A percentile compares a stretch with the other conserved stretches of the same genome.
Conservation (phyloP, 2,888 invertebrate species). For the Chouioia cunea region DNA sequence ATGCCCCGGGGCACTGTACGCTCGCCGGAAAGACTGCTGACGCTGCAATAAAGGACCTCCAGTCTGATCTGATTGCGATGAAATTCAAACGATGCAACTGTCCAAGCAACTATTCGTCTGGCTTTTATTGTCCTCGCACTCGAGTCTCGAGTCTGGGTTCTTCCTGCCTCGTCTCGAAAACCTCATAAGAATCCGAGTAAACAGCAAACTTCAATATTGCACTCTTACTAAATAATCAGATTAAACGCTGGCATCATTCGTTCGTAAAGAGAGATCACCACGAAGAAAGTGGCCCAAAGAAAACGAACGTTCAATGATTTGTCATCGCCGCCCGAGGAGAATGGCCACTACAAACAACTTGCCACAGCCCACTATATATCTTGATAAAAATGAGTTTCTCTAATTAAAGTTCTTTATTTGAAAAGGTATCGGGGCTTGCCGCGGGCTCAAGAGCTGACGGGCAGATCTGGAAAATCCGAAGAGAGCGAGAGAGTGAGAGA, state of each 20-base stretch:
- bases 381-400: slow-evolving; percentile 36
- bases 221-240: slow-evolving; percentile 8
- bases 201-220: slow-evolving; percentile 4
- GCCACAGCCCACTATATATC: too few relatives aligned
- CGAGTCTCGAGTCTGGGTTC: too few relatives aligned
- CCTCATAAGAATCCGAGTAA: not conserved
- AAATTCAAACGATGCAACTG: slow-evolving; percentile 18
- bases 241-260: not conserved
- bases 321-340: slow-evolving; percentile 2
- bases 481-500: not conserved
- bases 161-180: too few relatives aligned
- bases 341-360: too few relatives aligned
- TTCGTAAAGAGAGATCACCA: too few relatives aligned
- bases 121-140: too few relatives aligned
- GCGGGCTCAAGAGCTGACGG: too few relatives aligned
- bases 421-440: too few relatives aligned
- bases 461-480: too few relatives aligned
- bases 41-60: slow-evolving; percentile 20
- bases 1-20: too few relatives aligned
- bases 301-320: not conserved
- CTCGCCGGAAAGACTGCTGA: not conserved
- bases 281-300: too few relatives aligned
- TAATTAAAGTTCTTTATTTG: slow-evolving; percentile 33
- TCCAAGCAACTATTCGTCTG: slow-evolving; percentile 3
- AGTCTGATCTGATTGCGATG: slow-evolving; percentile 15